Percentiles rank a stretch among this genome's conserved stretches.
These are phyloP conservation scores for Laspeyria flexula DNA, from an alignment of 2,888 invertebrate species.

Conservation along the genomic window DNA sequence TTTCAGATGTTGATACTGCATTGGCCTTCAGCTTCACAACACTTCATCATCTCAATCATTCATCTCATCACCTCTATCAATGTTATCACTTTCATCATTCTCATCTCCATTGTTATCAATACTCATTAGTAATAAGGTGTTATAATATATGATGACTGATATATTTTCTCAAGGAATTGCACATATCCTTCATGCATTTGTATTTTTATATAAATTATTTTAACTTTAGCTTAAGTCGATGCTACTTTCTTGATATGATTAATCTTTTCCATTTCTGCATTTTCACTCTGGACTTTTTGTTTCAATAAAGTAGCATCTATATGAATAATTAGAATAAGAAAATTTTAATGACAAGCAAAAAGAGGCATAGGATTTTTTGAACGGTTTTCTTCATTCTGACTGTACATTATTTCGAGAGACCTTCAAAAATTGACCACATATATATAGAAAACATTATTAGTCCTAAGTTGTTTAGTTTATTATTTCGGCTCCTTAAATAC, in stretches of 20 bases:
- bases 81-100: conserved; percentile 34
- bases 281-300: conserved; percentile 31
- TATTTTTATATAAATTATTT: conserved; percentile 72
- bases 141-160: conserved; percentile 68
- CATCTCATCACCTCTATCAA: conserved; percentile 27
- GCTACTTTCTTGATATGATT: conserved; percentile 50
- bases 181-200: conserved; percentile 78
- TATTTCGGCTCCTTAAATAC: conserved; percentile 58
- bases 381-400: conserved; percentile 70
- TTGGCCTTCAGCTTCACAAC: conserved; percentile 59
- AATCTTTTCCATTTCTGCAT: conserved; percentile 8
- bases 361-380: conserved; percentile 81
- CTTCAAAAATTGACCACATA: conserved; percentile 72
- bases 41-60: conserved; percentile 12
- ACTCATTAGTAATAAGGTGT: conserved; percentile 74
- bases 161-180: conserved; percentile 57
- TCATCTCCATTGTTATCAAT: conserved; percentile 61
- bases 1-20: conserved; percentile 65
- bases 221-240: conserved; percentile 45
- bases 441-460: conserved; percentile 56
- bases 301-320: conserved; percentile 54
- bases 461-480: conserved; percentile 50
- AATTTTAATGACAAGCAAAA: conserved; percentile 77
- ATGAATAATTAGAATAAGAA: conserved; percentile 53
- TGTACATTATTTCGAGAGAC: conserved; percentile 78